A percentile compares a stretch with the other conserved stretches of the same genome.
phyloP scores from a whole-genome alignment of 2,113 vertebrate genomes.

The Poecilia latipinna region DNA sequence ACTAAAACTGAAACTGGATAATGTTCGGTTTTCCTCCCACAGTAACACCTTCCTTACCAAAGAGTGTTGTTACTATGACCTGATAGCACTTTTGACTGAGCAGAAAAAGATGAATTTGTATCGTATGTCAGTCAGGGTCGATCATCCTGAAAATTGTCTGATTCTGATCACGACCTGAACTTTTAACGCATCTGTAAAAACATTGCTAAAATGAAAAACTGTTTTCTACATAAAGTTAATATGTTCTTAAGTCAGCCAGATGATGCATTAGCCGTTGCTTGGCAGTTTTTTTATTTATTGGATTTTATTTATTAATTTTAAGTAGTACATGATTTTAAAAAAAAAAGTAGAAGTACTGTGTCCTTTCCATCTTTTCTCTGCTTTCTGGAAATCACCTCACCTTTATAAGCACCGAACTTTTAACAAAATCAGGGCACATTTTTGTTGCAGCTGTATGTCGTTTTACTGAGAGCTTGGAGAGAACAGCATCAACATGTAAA shows the following conservation, averaged over 20 bases:
- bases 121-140: background rate
- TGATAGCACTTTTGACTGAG: too few species aligned
- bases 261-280: background rate
- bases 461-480: slow-evolving; percentile 61
- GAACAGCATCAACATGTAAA: slow-evolving; percentile 57
- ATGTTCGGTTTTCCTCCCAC: background rate
- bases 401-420: background rate
- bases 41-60: too few species aligned
- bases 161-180: background rate
- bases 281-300: background rate
- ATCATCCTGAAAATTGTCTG: background rate
- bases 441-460: slow-evolving; percentile 28
- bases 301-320: background rate
- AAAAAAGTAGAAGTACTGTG: background rate
- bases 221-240: background rate
- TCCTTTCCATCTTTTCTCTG: background rate
- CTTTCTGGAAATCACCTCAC: background rate
- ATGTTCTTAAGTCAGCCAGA: background rate
- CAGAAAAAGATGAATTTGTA: background rate
- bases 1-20: background rate
- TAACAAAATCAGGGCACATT: background rate
- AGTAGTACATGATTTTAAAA: background rate
- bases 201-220: background rate
- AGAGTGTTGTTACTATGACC: too few species aligned
- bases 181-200: background rate